These are phyloP conservation scores for Alethe castanea DNA, from an alignment of 2,113 vertebrate species.

Conservation along the genomic window DNA sequence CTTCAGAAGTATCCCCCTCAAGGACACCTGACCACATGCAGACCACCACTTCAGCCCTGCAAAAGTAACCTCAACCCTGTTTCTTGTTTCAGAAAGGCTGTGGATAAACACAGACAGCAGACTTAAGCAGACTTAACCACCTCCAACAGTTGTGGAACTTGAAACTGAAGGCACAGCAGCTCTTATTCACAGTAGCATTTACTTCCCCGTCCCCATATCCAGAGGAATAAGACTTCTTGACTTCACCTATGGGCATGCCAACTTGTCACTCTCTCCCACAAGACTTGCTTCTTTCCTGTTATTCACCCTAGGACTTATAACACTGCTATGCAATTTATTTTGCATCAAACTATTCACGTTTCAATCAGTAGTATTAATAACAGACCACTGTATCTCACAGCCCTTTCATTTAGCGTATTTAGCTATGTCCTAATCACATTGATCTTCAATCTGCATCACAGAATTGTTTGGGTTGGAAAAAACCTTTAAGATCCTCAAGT, in stretches of 20 bases:
- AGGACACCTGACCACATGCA: background rate
- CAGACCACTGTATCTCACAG: background rate
- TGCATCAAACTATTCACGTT: background rate
- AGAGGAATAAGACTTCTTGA: background rate
- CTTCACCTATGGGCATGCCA: background rate
- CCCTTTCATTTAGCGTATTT: background rate
- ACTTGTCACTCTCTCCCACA: background rate
- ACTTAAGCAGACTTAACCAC: background rate
- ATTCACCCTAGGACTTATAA: background rate
- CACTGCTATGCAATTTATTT: background rate
- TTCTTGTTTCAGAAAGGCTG: background rate
- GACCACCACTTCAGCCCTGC: background rate
- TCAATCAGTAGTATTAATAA: background rate
- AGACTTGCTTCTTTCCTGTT: background rate
- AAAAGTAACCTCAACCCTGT: background rate
- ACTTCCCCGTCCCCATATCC: background rate
- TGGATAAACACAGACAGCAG: background rate
- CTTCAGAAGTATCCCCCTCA: background rate
- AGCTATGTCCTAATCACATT: background rate
- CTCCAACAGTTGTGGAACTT: background rate
- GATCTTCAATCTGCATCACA: background rate
- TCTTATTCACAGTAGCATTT: background rate
- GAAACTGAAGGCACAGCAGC: background rate
- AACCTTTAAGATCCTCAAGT: background rate
- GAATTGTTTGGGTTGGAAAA: background rate